phyloP scores from a whole-genome alignment of 2,113 vertebrate genomes.

The Sakesphorus luctuosus region DNA sequence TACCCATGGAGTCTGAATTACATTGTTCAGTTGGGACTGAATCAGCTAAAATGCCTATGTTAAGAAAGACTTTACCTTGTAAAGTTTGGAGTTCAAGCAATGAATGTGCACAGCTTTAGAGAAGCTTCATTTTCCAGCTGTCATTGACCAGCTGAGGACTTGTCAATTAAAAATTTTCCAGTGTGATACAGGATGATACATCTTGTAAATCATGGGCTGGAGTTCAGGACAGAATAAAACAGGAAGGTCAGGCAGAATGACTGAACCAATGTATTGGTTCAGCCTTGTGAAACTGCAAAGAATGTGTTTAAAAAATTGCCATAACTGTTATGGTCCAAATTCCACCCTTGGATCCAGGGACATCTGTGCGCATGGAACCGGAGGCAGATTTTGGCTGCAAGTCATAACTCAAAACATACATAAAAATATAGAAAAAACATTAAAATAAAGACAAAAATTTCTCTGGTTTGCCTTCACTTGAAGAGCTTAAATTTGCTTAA shows the following conservation, averaged over 20 bases:
- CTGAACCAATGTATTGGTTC: not conserved
- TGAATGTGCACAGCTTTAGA: not conserved
- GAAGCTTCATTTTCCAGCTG: not conserved
- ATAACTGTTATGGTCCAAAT: not conserved
- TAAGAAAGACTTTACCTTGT: not conserved
- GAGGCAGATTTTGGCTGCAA: not conserved
- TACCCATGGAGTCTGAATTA: not conserved
- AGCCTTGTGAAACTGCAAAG: not conserved
- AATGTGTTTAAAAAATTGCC: not conserved
- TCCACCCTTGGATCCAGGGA: not conserved
- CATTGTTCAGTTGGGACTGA: not conserved
- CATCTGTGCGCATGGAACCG: not conserved
- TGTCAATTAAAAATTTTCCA: not conserved
- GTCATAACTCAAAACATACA: not conserved
- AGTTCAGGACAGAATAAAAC: not conserved
- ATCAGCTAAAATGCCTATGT: not conserved
- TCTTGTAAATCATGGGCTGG: not conserved
- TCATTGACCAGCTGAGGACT: not conserved
- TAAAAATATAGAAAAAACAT: not conserved
- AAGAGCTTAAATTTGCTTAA: not conserved
- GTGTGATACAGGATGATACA: rapidly evolving
- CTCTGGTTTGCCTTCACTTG: not conserved
- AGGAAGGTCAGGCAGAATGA: not conserved
- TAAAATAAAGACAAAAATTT: not conserved
- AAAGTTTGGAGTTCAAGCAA: not conserved